A percentile compares a stretch with the other conserved stretches of the same genome.
Evolutionary conservation across 2,797 vertebrate genomes (phyloP).

Genomic region (Bucorvus abyssinicus): DNA sequence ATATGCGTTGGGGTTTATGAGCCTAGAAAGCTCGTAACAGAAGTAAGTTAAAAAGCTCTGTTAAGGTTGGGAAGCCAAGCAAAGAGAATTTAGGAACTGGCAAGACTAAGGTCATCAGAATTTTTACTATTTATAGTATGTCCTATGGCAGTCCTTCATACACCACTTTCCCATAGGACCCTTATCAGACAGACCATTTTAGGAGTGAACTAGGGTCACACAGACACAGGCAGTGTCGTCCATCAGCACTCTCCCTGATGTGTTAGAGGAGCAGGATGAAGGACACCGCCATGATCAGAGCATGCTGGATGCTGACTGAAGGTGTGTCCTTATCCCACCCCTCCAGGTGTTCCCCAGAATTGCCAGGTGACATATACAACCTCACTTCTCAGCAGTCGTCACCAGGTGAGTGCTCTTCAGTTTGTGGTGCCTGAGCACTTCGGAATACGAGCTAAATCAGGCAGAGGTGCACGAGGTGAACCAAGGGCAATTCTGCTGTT

Average conservation of each 20-base stretch:
- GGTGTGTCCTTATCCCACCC: neutral
- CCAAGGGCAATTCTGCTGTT: neutral
- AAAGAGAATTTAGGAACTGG: neutral
- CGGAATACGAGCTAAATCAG: neutral
- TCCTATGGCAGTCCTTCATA: neutral
- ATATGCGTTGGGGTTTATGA: neutral
- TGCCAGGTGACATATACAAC: neutral
- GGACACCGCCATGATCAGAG: neutral
- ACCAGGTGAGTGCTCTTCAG: neutral
- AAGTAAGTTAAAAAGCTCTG: neutral
- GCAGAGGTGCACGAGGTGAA: neutral
- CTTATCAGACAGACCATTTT: neutral
- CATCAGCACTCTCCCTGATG: no score
- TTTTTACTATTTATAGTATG: neutral
- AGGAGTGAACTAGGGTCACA: neutral
- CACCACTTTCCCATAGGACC: neutral
- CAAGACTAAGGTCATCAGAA: neutral
- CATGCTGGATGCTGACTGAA: neutral
- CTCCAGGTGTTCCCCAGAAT: neutral
- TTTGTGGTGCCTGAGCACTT: neutral
- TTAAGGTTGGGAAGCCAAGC: neutral
- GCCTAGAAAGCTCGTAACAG: neutral
- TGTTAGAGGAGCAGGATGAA: neutral
- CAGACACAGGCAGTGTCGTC: neutral
- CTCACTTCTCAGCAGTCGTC: neutral